Evolutionary conservation across 2,113 vertebrate genomes (phyloP), one percentile per base, ranked within the genome.

Genomic region (Passer domesticus): DNA sequence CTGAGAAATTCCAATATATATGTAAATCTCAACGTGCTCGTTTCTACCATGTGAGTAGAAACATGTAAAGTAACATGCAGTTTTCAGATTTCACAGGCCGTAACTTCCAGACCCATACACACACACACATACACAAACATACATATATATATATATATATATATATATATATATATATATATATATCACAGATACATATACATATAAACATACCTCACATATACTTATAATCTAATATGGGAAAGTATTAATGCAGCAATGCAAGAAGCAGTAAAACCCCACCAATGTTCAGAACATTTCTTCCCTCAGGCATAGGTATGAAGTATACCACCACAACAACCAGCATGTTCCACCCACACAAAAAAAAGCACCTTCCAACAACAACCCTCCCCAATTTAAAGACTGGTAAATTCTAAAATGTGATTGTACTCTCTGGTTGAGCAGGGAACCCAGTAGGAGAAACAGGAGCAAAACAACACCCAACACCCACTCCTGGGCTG

Each of bases 401-500:
- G 49, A 31, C n/a, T 11, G 7, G 24, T 92, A 56, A 75, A 84
- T 82, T 92, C 69, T 79, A 27, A 76, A 84, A 69, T 68, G 53
- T 91, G 77, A 78, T 87, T 91, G 60, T 79, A 46, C 31, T 87
- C 49, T 64, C 3, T 30, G 24, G 46, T 43, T 64, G 64, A 92
- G 70, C 62, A 66, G 69, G 62, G 56, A 31, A 37, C 81, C 41
- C 94, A 95, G 91, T 80, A 84, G 78, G 91, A 95, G 70, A 75
- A 87, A 60, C n/a, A 84, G 73, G 4, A 84, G 77, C 74, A 83
- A 91, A 96, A 72, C 89, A 94, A 76, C 92, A 92, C 92, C 83
- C 76, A 53, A 92, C 89, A 84, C 94, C 95, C 81, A 95, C 89
- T 96, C 95, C 83, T 89, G 77, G 44, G 69, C 84, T 91, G 69